These are phyloP conservation scores for Cataglyphis altisquamis DNA, from an alignment of 2,888 invertebrate genomes.

Conservation along the genomic window DNA sequence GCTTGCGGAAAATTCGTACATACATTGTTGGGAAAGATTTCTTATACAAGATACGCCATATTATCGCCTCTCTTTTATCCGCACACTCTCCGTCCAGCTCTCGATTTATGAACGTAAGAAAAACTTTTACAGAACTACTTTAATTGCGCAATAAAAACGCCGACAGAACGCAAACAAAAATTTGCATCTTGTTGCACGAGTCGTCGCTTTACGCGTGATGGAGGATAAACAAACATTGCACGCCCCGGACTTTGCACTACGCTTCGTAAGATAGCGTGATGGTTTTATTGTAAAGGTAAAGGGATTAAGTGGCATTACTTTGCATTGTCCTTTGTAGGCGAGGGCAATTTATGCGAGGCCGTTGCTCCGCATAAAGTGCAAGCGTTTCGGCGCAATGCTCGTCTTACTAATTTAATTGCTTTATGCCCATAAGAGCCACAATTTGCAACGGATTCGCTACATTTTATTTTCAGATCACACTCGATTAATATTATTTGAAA, in stretches of 20 bases:
- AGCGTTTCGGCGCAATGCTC: conserved; percentile 41
- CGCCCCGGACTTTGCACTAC: conserved; percentile 35
- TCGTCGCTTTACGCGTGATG: conserved; percentile 47
- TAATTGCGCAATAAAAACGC: conserved; percentile 46
- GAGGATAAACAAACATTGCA: conserved; percentile 52
- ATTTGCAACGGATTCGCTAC: conserved; percentile 20
- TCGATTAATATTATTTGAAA: neutral
- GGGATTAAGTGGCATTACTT: conserved; percentile 55
- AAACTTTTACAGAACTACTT: neutral
- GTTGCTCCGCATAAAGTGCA: conserved; percentile 52
- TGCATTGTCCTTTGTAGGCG: conserved; percentile 51
- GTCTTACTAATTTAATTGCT: conserved; percentile 49
- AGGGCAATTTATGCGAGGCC: conserved; percentile 53
- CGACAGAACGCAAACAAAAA: conserved; percentile 50
- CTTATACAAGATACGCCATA: neutral
- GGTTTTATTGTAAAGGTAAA: conserved; percentile 54
- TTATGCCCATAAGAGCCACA: conserved; percentile 37
- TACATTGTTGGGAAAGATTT: neutral
- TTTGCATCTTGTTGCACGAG: conserved; percentile 48
- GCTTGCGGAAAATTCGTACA: neutral
- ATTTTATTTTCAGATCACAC: neutral
- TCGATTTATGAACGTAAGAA: neutral
- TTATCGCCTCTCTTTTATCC: neutral
- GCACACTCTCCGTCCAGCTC: neutral
- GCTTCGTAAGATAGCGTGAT: conserved; percentile 41